Percentiles rank a stretch among this genome's conserved stretches.
These are phyloP conservation scores for Physeter macrocephalus DNA, from an alignment of 2,113 vertebrate genomes.

Conservation along the genomic window DNA sequence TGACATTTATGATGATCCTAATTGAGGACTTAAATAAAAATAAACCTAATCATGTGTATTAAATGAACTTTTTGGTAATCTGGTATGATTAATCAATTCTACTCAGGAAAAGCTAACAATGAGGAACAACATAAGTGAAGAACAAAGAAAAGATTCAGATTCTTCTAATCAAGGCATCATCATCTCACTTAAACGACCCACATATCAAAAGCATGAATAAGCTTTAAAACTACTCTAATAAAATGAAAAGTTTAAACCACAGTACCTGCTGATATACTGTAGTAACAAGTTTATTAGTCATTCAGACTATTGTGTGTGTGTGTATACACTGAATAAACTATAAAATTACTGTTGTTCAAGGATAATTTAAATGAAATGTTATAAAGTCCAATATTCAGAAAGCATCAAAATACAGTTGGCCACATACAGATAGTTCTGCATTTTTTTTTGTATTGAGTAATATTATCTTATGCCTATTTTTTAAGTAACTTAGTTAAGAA, in stretches of 20 bases:
- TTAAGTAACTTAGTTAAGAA: slow-evolving; percentile 37
- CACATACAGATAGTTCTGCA: neutral
- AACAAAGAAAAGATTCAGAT: slow-evolving; percentile 41
- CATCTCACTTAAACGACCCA: slow-evolving; percentile 12
- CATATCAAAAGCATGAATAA: neutral
- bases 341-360: neutral
- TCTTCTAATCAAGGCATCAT: neutral
- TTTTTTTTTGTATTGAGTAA: neutral
- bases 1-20: slow-evolving; percentile 14
- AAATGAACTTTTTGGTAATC: neutral
- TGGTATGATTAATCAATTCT: slow-evolving; percentile 12
- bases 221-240: slow-evolving; percentile 3
- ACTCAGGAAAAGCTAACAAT: slow-evolving; percentile 14
- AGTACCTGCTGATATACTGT: neutral
- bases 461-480: neutral
- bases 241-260: slow-evolving; percentile 16
- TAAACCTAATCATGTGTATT: slow-evolving; percentile 37
- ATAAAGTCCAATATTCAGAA: slow-evolving; percentile 17
- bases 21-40: slow-evolving; percentile 43
- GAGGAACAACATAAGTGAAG: neutral
- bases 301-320: neutral
- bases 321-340: neutral
- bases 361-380: neutral
- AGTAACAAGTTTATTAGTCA: neutral
- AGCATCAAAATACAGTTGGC: slow-evolving; percentile 23